phyloP scores from a whole-genome alignment of 2,797 vertebrate species.

The Enteromius paludinosus region DNA sequence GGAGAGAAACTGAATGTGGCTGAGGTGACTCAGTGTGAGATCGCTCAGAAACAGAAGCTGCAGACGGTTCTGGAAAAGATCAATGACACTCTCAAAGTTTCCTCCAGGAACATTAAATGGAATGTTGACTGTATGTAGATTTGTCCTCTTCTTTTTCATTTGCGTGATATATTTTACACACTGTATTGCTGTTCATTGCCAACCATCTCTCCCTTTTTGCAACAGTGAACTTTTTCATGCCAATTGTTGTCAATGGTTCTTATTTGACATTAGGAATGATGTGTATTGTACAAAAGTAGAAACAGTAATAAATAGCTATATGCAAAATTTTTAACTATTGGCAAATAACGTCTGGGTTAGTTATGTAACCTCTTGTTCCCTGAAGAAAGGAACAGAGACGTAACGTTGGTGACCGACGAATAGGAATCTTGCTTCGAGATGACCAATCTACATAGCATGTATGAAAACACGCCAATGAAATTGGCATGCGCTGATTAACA shows the following conservation, averaged over 20 bases:
- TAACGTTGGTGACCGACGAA: no score
- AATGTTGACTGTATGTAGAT: slow-evolving; percentile 85
- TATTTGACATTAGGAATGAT: neutral
- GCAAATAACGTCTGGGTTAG: no score
- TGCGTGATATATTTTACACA: neutral
- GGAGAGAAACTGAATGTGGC: slow-evolving; percentile 88
- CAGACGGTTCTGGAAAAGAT: slow-evolving; percentile 90
- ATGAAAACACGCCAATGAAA: no score
- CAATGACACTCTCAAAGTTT: slow-evolving; percentile 87
- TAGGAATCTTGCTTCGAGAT: no score
- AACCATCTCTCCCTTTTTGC: neutral
- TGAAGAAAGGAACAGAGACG: no score
- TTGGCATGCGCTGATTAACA: no score
- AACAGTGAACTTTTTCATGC: neutral
- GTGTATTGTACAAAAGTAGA: neutral
- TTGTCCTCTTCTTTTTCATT: slow-evolving; percentile 15
- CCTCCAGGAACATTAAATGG: slow-evolving; percentile 88
- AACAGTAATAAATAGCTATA: neutral
- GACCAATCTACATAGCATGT: no score
- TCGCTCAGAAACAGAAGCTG: slow-evolving; percentile 89
- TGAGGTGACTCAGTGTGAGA: slow-evolving; percentile 90
- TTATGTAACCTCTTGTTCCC: no score
- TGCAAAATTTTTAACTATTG: no score
- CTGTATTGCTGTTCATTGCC: neutral
- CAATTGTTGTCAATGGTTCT: neutral